Conservation (phyloP, 1,140 invertebrate genomes). For the Bombus turneri region DNA sequence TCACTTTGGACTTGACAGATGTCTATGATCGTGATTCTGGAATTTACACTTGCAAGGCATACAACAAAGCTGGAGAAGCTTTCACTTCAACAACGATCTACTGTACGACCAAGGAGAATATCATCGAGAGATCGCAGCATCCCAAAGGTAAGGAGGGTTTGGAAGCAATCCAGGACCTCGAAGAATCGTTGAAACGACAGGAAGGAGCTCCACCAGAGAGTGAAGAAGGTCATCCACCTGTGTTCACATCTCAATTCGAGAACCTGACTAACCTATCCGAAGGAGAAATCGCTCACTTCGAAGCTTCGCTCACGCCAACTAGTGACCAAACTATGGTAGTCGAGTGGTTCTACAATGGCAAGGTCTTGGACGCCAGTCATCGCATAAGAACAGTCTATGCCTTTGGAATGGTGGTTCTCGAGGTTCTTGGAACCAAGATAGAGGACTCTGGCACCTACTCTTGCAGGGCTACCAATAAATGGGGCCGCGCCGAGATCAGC, state of each 20-base stretch:
- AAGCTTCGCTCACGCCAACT: constrained; percentile 95
- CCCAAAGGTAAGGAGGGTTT: constrained; percentile 95
- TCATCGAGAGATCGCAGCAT: constrained; percentile 95
- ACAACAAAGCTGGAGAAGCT: constrained; percentile 93
- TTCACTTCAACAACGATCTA: constrained; percentile 95
- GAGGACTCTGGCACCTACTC: constrained; percentile 94
- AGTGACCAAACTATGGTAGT: constrained; percentile 98
- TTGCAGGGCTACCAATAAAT: constrained; percentile 94
- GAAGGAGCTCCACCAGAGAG: constrained; percentile 86
- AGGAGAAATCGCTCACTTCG: constrained; percentile 96
- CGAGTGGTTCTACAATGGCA: constrained; percentile 98
- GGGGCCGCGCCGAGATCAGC: constrained; percentile 93
- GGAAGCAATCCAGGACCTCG: constrained; percentile 94
- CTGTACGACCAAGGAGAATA: constrained; percentile 90
- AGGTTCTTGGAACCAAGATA: constrained; percentile 94
- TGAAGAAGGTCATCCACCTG: constrained; percentile 91
- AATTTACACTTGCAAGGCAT: constrained; percentile 95
- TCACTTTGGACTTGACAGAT: constrained; percentile 94
- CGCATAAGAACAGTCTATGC: constrained; percentile 95
- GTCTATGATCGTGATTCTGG: constrained; percentile 97
- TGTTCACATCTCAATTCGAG: constrained; percentile 94
- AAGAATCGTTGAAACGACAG: constrained; percentile 91
- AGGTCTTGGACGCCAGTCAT: constrained; percentile 93
- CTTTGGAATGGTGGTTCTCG: constrained; percentile 97
- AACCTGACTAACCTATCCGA: constrained; percentile 92